Evolutionary conservation across 2,888 invertebrate species (phyloP), one percentile per base, ranked within the genome.

Genomic region (Cistogaster globosa): DNA sequence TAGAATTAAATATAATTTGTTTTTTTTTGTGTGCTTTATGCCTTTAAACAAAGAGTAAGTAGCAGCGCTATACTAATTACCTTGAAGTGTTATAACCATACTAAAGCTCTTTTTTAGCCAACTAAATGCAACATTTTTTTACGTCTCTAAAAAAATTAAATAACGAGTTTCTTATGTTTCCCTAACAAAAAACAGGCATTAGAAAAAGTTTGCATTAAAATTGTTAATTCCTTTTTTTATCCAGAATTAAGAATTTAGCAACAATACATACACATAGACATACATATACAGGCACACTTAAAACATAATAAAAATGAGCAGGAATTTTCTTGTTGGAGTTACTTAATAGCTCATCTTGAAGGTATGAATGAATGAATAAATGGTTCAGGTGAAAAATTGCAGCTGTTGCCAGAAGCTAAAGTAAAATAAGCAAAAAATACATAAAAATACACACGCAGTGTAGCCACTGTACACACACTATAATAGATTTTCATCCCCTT

Each of bases 331-430:
- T 84, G 81, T 86, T 81, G 57, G 69, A 78, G 83, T 83, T 83
- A 79, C 85, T 83, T 83, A 86, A 86, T 87, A 88, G 89, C 88
- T 90, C 91, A 90, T 91, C 90, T 91, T 90, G 84, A 74, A 89
- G 90, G 90, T 89, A 88, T 90, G 74, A 71, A 82, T 63, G 63
- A 81, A 90, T 90, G 90, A 90, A 89, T 91, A 63, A 83, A 69
- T 83, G 71, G 89, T 86, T 89, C 91, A 91, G 91, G 90, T 91
- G 91, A 91, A 90, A 91, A 91, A 91, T 90, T 91, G 91, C 91
- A 91, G 91, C 91, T 91, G 91, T 90, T 85, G 85, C 85, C 82
- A 71, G 78, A 78, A 75, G 85, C 82, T 78, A 78, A 77, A 80
- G 55, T 72, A 76, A 80, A 80, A 76, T 67, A 67, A 60, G 53